phyloP scores from a whole-genome alignment of 2,888 invertebrate genomes.

The Entomobrya proxima region DNA sequence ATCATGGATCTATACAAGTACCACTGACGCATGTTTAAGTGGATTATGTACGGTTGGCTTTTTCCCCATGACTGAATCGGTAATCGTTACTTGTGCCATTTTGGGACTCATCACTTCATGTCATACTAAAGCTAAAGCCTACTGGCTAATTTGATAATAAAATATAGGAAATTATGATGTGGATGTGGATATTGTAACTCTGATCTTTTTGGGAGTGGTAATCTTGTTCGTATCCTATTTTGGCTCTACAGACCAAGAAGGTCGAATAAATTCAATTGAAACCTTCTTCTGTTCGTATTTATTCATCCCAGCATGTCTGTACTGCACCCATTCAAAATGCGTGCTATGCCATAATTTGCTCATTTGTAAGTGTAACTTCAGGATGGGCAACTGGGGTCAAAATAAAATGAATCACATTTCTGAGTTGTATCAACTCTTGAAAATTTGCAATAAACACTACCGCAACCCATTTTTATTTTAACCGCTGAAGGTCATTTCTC shows the following conservation, averaged over 20 bases:
- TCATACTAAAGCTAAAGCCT: too few species aligned
- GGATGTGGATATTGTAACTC: neutral
- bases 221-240: constrained; percentile 15
- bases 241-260: constrained; percentile 37
- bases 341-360: too few species aligned
- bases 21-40: too few species aligned
- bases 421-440: neutral
- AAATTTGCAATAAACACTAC: neutral
- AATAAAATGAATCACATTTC: neutral
- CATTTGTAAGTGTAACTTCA: too few species aligned
- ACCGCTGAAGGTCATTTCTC: neutral
- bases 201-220: constrained; percentile 50
- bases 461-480: neutral
- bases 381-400: too few species aligned
- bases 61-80: too few species aligned
- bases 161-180: neutral
- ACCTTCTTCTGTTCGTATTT: neutral
- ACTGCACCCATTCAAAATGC: neutral
- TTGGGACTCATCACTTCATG: too few species aligned
- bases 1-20: too few species aligned
- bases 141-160: neutral
- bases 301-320: neutral
- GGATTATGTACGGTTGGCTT: too few species aligned
- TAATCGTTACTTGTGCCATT: too few species aligned
- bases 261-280: constrained; percentile 26